phyloP scores from a whole-genome alignment of 2,888 invertebrate species.

The Exocentrus adspersus region DNA sequence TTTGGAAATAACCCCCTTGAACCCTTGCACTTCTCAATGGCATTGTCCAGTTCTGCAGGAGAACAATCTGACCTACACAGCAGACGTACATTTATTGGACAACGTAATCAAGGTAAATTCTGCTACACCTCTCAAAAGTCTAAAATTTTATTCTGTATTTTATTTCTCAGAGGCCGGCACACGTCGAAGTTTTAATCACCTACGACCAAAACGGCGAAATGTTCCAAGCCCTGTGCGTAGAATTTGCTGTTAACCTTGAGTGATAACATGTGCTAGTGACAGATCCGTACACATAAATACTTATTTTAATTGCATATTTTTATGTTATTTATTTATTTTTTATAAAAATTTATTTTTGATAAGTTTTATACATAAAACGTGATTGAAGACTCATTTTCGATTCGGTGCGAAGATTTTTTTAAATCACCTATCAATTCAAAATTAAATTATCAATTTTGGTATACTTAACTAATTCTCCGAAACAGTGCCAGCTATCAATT shows the following conservation, averaged over 20 bases:
- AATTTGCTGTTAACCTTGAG: neutral
- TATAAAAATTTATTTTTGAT: neutral
- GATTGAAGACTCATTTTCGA: no score
- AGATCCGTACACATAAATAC: constrained; percentile 2
- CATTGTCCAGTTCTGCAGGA: neutral
- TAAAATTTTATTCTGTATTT: neutral
- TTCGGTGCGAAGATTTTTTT: no score
- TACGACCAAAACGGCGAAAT: neutral
- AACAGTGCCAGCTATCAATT: no score
- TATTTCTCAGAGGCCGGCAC: constrained; percentile 12
- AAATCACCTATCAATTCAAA: no score
- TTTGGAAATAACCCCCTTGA: neutral
- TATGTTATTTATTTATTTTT: constrained; percentile 19
- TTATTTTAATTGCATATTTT: constrained; percentile 1
- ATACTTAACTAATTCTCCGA: no score
- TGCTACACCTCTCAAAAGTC: no score
- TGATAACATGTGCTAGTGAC: neutral
- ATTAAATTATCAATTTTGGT: no score
- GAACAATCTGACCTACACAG: constrained; percentile 1
- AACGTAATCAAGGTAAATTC: constrained; percentile 6
- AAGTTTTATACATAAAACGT: neutral
- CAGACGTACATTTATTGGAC: constrained; percentile 12
- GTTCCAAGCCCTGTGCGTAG: neutral
- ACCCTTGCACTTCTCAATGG: constrained; percentile 14
- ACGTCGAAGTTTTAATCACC: neutral